These are phyloP conservation scores for Spondyliosoma cantharus DNA, from an alignment of 2,797 vertebrate genomes.

Conservation along the genomic window DNA sequence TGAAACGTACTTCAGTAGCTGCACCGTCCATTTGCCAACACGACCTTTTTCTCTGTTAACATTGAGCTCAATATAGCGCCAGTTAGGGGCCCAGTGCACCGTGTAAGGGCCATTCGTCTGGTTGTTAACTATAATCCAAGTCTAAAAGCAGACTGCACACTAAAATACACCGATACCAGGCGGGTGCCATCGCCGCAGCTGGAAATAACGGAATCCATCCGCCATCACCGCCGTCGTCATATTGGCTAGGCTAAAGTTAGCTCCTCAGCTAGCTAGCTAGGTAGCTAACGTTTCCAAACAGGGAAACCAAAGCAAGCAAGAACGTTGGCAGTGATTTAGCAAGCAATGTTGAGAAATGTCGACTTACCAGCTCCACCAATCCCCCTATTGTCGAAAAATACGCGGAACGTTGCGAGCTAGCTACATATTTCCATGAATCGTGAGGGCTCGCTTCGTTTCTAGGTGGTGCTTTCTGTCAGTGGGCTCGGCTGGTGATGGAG, in stretches of 20 bases:
- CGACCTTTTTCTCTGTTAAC: slow-evolving; percentile 41
- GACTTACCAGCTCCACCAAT: slow-evolving; percentile 72
- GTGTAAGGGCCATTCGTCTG: accelerated
- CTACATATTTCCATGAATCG: slow-evolving; percentile 79
- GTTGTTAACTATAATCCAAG: accelerated
- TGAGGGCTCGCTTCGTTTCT: slow-evolving; percentile 47
- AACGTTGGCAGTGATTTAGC: neutral
- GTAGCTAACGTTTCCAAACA: slow-evolving; percentile 20
- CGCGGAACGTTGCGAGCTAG: slow-evolving; percentile 16
- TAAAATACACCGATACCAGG: neutral
- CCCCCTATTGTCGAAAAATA: slow-evolving; percentile 59
- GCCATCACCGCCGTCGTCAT: slow-evolving; percentile 68
- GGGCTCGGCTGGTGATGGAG: slow-evolving; percentile 74
- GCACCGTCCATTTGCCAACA: slow-evolving; percentile 59
- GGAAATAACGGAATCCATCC: slow-evolving; percentile 73
- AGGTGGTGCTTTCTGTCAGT: slow-evolving; percentile 69
- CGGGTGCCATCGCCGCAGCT: slow-evolving; percentile 43
- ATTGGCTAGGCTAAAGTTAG: slow-evolving; percentile 75
- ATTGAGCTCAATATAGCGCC: neutral
- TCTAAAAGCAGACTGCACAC: accelerated
- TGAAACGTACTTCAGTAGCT: slow-evolving; percentile 64
- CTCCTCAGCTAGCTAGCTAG: slow-evolving; percentile 45
- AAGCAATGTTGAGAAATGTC: accelerated
- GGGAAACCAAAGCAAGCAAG: neutral
- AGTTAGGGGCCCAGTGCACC: accelerated